Conservation (phyloP, 2,113 vertebrate species). For the Seriola quinqueradiata region DNA sequence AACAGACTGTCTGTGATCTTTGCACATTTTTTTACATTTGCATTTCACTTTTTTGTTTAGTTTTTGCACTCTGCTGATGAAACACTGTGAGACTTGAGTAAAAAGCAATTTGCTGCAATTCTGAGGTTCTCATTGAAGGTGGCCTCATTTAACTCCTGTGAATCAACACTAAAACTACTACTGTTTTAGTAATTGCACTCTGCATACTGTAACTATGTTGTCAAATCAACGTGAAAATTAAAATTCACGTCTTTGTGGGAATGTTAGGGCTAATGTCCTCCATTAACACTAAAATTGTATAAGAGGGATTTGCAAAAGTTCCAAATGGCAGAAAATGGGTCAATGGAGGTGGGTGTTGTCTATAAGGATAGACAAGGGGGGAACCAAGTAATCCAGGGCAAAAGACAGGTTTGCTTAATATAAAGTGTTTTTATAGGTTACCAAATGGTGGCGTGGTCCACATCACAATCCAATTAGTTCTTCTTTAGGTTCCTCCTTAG, state of each 20-base stretch:
- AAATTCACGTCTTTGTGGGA: neutral
- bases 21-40: neutral
- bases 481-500: neutral
- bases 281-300: no score
- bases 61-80: neutral
- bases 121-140: neutral
- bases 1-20: neutral
- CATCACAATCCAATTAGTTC: neutral
- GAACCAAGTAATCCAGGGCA: neutral
- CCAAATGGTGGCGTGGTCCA: no score
- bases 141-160: no score
- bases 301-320: no score
- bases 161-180: no score
- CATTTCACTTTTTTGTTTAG: neutral
- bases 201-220: no score
- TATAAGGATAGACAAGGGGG: no score
- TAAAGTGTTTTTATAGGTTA: no score
- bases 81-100: neutral
- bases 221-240: neutral
- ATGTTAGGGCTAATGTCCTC: neutral
- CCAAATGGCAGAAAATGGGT: no score
- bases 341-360: no score
- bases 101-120: neutral
- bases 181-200: no score
- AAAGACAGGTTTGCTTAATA: neutral